These are phyloP conservation scores for Amphiprion clarkii DNA, from an alignment of 2,797 vertebrate genomes.

Conservation along the genomic window DNA sequence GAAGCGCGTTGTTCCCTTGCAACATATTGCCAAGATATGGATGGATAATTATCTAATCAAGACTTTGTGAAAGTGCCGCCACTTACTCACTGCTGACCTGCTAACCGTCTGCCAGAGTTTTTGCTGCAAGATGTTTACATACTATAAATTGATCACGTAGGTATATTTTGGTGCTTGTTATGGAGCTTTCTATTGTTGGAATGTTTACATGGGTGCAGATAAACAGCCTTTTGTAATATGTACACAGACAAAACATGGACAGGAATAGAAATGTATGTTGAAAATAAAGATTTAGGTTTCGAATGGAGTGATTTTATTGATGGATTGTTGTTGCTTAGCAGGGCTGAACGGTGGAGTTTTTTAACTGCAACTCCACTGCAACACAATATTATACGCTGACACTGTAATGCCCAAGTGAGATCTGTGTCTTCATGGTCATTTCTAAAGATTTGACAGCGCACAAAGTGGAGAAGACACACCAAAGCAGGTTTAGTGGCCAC, in stretches of 20 bases:
- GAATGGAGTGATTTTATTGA: no score
- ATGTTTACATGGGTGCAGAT: no score
- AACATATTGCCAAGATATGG: slow-evolving; percentile 82
- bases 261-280: no score
- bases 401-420: neutral
- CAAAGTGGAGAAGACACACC: neutral
- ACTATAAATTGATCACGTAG: slow-evolving; percentile 17
- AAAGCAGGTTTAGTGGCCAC: slow-evolving; percentile 14
- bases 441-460: slow-evolving; percentile 26
- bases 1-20: slow-evolving; percentile 68
- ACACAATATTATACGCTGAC: neutral
- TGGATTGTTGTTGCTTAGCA: no score
- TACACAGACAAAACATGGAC: no score
- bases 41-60: slow-evolving; percentile 85
- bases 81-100: slow-evolving; percentile 79
- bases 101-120: slow-evolving; percentile 65
- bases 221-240: no score
- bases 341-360: no score
- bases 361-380: no score
- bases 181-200: neutral
- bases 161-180: slow-evolving; percentile 1
- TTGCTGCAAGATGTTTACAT: slow-evolving; percentile 44
- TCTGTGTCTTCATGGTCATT: slow-evolving; percentile 3
- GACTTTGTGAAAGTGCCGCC: slow-evolving; percentile 74
- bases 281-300: no score